Conservation (phyloP, 2,113 vertebrate species). For the Sceloporus tristichus region DNA sequence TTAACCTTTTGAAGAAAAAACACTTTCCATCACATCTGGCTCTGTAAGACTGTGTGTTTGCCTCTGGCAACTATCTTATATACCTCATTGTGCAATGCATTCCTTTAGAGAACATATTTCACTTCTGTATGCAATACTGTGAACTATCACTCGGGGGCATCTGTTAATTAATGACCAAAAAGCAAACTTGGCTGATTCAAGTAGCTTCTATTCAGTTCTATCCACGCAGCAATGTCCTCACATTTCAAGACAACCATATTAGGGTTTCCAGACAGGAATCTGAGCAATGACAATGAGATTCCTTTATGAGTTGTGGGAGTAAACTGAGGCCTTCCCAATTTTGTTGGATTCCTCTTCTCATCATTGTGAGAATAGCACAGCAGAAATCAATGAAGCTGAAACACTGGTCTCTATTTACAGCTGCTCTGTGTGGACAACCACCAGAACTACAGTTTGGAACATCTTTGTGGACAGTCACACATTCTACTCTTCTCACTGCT, state of each 20-base stretch:
- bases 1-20: not conserved
- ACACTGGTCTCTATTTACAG: not conserved
- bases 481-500: too few relatives aligned
- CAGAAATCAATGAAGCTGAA: not conserved
- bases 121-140: not conserved
- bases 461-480: not conserved
- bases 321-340: not conserved
- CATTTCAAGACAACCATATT: not conserved
- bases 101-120: not conserved
- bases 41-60: not conserved
- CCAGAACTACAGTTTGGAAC: not conserved
- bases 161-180: conserved; percentile 8
- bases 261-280: not conserved
- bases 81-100: not conserved
- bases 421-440: not conserved
- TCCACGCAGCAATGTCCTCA: not conserved
- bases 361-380: too few relatives aligned
- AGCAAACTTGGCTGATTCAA: not conserved
- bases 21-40: not conserved
- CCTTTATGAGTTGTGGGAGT: not conserved
- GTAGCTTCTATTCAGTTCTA: not conserved
- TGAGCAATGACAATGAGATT: not conserved
- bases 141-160: not conserved
- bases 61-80: not conserved
- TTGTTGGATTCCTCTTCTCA: not conserved